Base-by-base conservation (phyloP, 2,797 vertebrate genomes). In the Streptopelia turtur region DNA sequence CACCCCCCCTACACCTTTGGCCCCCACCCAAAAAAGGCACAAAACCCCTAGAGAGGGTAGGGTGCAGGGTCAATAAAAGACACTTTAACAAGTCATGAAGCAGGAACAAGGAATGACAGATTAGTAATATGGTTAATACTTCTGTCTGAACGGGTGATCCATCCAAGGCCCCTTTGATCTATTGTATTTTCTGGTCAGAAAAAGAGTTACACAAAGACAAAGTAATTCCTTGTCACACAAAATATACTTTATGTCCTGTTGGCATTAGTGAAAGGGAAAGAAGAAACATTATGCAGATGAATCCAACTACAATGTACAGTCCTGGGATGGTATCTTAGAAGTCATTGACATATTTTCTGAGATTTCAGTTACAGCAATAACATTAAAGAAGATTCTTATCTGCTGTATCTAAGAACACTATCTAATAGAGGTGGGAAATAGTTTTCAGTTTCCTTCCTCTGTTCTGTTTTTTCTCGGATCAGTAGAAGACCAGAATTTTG, bases 191-290 rank as follows among this genome's bases (percentile, higher is more conserved):
- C 57, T 83, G 81, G 45, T 31, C 86, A 93, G 57, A 30, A 68
- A 78, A 45, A 76, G 78, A 87, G 49, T 71, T 93, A 88, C 64
- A 66, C 60, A 91, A 95, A 95, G 69, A 74, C 69, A 53, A 82
- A 95, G 78, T 82, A 89, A 80, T 96, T 95, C 92, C 66, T 72
- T 95, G 89, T 97, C 94, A 90, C 43, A 87, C 41, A 20, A 52
- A 82, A 45, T 78, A 13, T 87, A 64, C 63, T 94, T 96, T 68
- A 31, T 95, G 56, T 77, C 70, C 85, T 77, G 16, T 45, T 78
- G 82, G 61, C 61, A 45, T 22, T 87, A n/a, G 57, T 41, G 52
- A 96, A 93, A 95, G 85, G 53, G 65, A 66, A 85, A 65, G 78
- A 68, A 74, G 87, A 88, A 90, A 20, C 3, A 14, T 79, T 82